Conservation (phyloP, 1,140 invertebrate species). For the Diplogasteroides magnus region DNA sequence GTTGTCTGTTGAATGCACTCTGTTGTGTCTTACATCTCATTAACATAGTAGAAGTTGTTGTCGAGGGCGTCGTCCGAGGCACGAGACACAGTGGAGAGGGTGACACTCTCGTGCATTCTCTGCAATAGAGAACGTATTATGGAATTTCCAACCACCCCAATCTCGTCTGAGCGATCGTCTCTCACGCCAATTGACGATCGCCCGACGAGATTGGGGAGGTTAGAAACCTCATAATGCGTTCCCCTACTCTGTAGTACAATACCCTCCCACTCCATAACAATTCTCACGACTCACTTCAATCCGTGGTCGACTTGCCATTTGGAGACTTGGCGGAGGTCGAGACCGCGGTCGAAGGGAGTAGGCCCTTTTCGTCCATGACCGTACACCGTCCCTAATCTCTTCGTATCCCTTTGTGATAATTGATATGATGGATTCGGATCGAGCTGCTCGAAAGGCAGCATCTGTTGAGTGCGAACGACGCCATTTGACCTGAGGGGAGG, state of each 20-base stretch:
- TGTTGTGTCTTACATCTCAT: no score
- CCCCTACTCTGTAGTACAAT: no score
- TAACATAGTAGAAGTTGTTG: no score
- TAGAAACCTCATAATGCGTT: no score
- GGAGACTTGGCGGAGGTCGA: conserved; percentile 19
- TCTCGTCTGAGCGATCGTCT: no score
- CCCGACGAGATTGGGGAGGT: no score
- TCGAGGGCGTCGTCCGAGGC: no score
- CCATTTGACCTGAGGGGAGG: neutral
- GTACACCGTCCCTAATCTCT: conserved; percentile 21
- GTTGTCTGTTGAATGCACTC: no score
- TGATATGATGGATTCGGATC: conserved; percentile 25
- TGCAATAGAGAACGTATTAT: neutral
- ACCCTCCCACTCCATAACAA: no score
- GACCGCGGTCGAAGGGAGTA: conserved; percentile 18
- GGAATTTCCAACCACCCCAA: no score
- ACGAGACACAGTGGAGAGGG: conserved; percentile 11
- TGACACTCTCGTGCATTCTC: conserved; percentile 18
- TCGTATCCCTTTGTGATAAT: conserved; percentile 24
- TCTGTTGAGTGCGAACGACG: conserved; percentile 28
- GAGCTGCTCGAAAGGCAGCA: conserved; percentile 13
- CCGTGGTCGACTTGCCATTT: neutral
- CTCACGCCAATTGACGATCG: no score
- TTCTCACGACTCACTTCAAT: no score
- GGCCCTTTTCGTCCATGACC: conserved; percentile 16